Conservation (phyloP, 2,113 vertebrate genomes). For the Carollia perspicillata region DNA sequence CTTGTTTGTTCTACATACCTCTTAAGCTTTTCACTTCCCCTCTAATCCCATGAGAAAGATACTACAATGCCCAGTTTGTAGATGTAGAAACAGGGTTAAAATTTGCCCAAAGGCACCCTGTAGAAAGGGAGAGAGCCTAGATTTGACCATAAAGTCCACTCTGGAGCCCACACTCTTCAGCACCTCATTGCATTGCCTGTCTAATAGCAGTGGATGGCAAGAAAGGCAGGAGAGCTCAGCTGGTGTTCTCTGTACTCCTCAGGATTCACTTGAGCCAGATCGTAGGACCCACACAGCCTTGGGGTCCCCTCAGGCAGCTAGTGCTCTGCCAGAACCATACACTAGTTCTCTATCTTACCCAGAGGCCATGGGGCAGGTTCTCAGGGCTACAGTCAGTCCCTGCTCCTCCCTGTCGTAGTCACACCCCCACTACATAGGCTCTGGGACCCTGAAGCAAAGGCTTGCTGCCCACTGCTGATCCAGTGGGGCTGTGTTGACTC, state of each 20-base stretch:
- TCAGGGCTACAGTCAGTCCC: neutral
- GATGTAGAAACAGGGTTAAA: neutral
- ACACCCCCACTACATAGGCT: neutral
- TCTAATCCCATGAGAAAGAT: neutral
- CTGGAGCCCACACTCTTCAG: neutral
- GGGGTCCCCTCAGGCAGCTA: neutral
- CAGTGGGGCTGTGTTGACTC: neutral
- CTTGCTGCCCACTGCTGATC: neutral
- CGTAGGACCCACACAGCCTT: neutral
- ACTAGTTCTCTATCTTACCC: neutral
- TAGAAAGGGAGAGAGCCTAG: neutral
- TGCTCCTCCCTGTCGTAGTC: too few species aligned
- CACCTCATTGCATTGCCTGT: neutral
- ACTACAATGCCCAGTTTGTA: neutral
- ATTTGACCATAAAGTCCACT: neutral
- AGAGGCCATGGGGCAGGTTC: neutral
- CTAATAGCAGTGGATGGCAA: too few species aligned
- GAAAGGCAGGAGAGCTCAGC: neutral
- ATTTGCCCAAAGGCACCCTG: neutral
- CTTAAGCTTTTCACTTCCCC: neutral
- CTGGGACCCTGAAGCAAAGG: neutral
- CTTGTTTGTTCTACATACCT: neutral
- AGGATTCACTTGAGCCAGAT: neutral
- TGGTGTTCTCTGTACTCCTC: neutral
- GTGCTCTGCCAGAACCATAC: neutral